These are phyloP conservation scores for Synergus gifuensis DNA, from an alignment of 2,888 invertebrate genomes.

Conservation along the genomic window DNA sequence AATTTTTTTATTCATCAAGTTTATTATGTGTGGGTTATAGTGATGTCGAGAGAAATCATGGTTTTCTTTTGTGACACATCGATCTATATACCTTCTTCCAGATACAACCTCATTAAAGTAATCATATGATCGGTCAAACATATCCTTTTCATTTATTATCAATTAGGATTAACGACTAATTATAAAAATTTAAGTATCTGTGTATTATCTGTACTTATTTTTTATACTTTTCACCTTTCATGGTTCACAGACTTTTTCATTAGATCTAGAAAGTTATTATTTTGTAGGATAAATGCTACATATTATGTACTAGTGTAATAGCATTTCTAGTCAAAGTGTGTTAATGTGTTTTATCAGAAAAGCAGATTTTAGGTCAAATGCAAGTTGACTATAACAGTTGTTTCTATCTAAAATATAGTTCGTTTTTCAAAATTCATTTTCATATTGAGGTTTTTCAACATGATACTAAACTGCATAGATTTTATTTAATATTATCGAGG, in stretches of 20 bases:
- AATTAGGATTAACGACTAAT: not conserved
- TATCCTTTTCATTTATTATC: not conserved
- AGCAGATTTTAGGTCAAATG: too few relatives aligned
- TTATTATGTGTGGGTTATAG: not conserved
- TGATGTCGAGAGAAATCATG: not conserved
- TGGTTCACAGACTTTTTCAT: not conserved
- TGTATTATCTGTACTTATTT: not conserved
- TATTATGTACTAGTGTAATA: not conserved
- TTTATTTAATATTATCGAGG: too few relatives aligned
- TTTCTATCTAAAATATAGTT: too few relatives aligned
- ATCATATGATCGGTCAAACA: not conserved
- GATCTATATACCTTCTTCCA: constrained; percentile 8
- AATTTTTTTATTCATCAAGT: not conserved
- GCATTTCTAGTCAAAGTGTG: too few relatives aligned
- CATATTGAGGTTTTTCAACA: too few relatives aligned
- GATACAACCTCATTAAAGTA: not conserved
- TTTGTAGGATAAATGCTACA: not conserved
- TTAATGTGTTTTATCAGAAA: too few relatives aligned
- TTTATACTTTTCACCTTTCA: not conserved
- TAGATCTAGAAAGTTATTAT: not conserved
- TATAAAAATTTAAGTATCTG: not conserved
- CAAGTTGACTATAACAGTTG: too few relatives aligned
- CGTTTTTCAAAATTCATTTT: too few relatives aligned
- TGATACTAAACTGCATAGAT: too few relatives aligned
- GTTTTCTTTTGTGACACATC: constrained; percentile 23